phyloP scores from a whole-genome alignment of 1,140 invertebrate species.

The Drosophila eugracilis region DNA sequence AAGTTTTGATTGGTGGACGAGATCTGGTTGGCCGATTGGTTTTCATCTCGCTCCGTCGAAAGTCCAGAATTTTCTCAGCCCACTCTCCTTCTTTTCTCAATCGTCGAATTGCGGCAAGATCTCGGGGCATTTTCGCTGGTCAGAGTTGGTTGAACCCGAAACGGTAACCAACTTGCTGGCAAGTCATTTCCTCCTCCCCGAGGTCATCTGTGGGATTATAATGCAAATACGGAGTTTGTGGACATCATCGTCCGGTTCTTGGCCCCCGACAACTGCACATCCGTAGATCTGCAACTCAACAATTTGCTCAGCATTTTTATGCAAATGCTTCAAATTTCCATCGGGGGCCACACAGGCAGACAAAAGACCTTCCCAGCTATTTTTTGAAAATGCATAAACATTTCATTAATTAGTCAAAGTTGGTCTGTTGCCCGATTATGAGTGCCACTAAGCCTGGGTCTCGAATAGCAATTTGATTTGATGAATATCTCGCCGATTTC shows the following conservation, averaged over 20 bases:
- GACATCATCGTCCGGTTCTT: slow-evolving; percentile 58
- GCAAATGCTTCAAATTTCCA: slow-evolving; percentile 42
- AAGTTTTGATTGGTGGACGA: slow-evolving; percentile 43
- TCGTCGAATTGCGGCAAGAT: slow-evolving; percentile 34
- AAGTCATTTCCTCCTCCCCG: slow-evolving; percentile 70
- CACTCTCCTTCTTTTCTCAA: slow-evolving; percentile 12
- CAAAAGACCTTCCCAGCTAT: slow-evolving; percentile 56
- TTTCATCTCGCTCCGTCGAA: slow-evolving; percentile 59
- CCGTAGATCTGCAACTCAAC: slow-evolving; percentile 28
- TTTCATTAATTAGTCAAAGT: slow-evolving; percentile 63
- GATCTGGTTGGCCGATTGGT: slow-evolving; percentile 34
- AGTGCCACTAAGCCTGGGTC: slow-evolving; percentile 47
- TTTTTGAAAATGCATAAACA: slow-evolving; percentile 61
- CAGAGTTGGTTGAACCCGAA: slow-evolving; percentile 62
- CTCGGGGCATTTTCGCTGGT: slow-evolving; percentile 16
- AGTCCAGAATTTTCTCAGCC: slow-evolving; percentile 66
- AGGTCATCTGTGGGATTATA: slow-evolving; percentile 54
- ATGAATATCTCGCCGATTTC: slow-evolving; percentile 22
- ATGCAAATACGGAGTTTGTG: slow-evolving; percentile 54
- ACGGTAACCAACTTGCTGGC: slow-evolving; percentile 51
- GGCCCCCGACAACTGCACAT: slow-evolving; percentile 6
- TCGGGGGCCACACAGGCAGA: slow-evolving; percentile 31
- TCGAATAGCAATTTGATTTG: slow-evolving; percentile 12
- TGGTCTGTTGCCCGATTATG: slow-evolving; percentile 45
- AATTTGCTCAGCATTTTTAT: slow-evolving; percentile 59